Base-by-base conservation (phyloP, 2,113 vertebrate genomes). In the Ardeotis arabs region DNA sequence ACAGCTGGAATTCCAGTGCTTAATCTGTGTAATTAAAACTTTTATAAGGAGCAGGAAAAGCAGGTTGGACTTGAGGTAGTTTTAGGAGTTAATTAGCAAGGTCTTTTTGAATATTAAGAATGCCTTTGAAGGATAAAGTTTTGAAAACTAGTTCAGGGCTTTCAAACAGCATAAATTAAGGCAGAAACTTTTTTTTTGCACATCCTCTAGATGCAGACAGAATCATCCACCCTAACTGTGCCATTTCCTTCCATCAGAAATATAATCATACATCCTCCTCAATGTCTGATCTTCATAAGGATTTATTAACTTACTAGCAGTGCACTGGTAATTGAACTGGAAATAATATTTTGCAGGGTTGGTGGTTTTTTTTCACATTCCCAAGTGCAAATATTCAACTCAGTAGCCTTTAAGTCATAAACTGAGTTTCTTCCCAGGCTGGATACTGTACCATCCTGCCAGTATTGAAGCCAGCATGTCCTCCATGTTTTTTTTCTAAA, bases 101-200 rank as follows among this genome's bases (percentile, higher is more conserved):
- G 92, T 91, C 92, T 96, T 95, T 96, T 92, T 96, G 95, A 97
- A 96, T 93, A 96, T 95, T 96, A 96, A 95, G 96, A 79, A 92
- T 75, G 90, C 80, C 92, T 97, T 96, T 95, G 96, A 96, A 96
- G 94, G 92, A 95, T 96, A 76, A 97, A 96, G 94, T 97, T 96
- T 95, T 89, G 28, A 89, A 93, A 97, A 96, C 90, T 97, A 85
- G 92, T 96, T 96, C 92, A 96, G 86, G 95, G 45, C 80, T 97
- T 96, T 97, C 96, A 97, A 96, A 96, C 90, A 95, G 94, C 96
- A 97, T 97, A 97, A 92, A 96, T 96, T 96, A 95, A 89, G 66
- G n/a, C 53, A 92, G 73, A 84, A 96, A 95, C 91, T 89, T 96
- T 69, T 67, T 94, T 94, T 94, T 94, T 93, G 59, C 14, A 17